Evolutionary conservation across 2,888 invertebrate genomes (phyloP), one percentile per base, ranked within the genome.

Genomic region (Orthosia gracilis): DNA sequence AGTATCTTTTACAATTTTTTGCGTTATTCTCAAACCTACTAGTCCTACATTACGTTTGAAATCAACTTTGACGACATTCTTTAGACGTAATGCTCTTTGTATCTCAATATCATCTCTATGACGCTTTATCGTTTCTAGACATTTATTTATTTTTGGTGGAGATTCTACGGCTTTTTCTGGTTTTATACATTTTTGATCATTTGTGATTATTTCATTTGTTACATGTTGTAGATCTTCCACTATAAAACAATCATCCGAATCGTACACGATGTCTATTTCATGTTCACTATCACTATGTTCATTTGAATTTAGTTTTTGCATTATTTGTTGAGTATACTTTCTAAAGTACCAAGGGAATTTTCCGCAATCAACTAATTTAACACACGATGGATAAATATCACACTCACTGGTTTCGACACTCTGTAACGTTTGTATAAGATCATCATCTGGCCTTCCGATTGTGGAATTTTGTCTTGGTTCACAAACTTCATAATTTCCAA

Each of bases 11-110:
- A 40, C 50, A 1, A 59, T 11, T 65, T 80, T 77, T 18, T 67
- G 84, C 62, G 69, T 85, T 65, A 92, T 84, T 85, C 85, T 92
- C 75, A 93, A 81, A 15, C 93, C 93, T 31, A 93, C 69, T 45
- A 92, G 85, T 23, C 93, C 93, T 79, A 49, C 82, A 74, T 93
- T 93, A 71, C 85, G 90, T 79, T 91, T 92, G 18, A 90, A 87
- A 82, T 93, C 88, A 17, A 93, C 58, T 72, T 83, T 68, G n/a
- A 54, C 40, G 9, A 52, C n/a, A 76, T 88, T 78, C 62, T 78
- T 87, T 21, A 76, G 45, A 2, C 68, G 80, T 15, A 87, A 23
- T n/a, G 88, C 85, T 64, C 49, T 82, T 66, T 71, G 63, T 63
- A 84, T 52, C 69, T 86, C 83, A 9, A 58, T 55, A 13, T 88